Evolutionary conservation across 2,113 vertebrate genomes (phyloP).

Genomic region (Phaetusa simplex): DNA sequence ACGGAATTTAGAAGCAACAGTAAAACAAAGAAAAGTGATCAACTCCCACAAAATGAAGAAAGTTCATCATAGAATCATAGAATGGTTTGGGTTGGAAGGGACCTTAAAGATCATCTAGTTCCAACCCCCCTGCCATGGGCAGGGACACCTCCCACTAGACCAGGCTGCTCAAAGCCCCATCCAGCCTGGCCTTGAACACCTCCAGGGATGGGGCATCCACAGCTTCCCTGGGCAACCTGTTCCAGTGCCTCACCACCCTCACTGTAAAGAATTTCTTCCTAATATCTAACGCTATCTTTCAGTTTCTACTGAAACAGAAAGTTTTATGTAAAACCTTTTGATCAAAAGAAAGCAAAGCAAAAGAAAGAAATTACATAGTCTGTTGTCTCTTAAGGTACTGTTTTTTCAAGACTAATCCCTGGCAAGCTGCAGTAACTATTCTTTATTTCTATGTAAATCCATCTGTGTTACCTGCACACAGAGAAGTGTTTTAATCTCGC

Average conservation of each 20-base stretch:
- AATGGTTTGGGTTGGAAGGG: too few relatives aligned
- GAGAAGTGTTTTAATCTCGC: background rate
- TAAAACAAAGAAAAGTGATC: background rate
- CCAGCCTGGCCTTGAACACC: too few relatives aligned
- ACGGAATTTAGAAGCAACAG: background rate
- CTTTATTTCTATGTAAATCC: background rate
- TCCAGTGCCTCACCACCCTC: too few relatives aligned
- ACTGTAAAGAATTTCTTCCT: too few relatives aligned
- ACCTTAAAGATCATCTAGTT: too few relatives aligned
- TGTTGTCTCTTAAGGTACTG: background rate
- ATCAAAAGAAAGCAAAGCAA: background rate
- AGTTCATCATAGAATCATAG: background rate
- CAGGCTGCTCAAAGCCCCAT: too few relatives aligned
- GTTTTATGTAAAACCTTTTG: background rate
- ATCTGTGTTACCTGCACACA: background rate
- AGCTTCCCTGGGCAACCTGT: too few relatives aligned
- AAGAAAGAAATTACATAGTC: background rate
- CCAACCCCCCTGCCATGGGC: too few relatives aligned
- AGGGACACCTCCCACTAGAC: too few relatives aligned
- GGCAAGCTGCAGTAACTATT: background rate
- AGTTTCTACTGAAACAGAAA: background rate
- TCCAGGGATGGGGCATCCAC: too few relatives aligned
- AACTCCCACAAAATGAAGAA: background rate
- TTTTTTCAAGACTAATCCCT: background rate
- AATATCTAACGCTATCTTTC: too few relatives aligned